Conservation (phyloP, 2,113 vertebrate species). For the Petrocephalus microphthalmus region DNA sequence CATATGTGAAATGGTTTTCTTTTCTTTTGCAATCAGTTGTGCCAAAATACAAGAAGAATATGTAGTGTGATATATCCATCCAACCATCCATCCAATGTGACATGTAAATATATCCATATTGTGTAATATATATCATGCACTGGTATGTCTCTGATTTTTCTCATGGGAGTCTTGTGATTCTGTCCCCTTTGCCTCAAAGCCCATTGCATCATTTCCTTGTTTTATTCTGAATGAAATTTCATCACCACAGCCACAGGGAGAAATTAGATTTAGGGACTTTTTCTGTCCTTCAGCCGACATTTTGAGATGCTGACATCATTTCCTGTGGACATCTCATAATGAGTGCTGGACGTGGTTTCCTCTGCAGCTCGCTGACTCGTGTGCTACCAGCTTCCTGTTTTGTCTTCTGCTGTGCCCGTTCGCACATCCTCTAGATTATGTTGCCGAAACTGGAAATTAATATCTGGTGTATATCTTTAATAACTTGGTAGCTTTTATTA, state of each 20-base stretch:
- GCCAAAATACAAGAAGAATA: background rate
- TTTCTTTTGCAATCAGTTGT: background rate
- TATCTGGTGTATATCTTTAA: background rate
- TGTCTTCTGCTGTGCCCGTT: background rate
- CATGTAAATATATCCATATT: background rate
- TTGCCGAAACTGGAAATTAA: background rate
- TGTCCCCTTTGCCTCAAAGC: background rate
- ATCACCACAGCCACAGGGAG: background rate
- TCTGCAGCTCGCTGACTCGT: background rate
- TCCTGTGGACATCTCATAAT: conserved; percentile 41
- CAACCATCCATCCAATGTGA: background rate
- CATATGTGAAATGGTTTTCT: background rate
- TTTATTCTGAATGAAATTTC: background rate
- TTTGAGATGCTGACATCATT: conserved; percentile 25
- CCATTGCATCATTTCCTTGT: background rate
- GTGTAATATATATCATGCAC: background rate
- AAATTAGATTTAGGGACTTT: background rate
- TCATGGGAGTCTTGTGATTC: background rate
- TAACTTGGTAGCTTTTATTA: background rate
- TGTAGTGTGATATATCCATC: background rate
- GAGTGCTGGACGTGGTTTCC: conserved; percentile 23
- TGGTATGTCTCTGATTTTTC: background rate
- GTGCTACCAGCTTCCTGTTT: background rate
- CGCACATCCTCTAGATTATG: background rate
- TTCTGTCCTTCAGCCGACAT: background rate